These are phyloP conservation scores for Sphaerophoria rueppellii DNA, from an alignment of 2,888 invertebrate genomes.

Conservation along the genomic window DNA sequence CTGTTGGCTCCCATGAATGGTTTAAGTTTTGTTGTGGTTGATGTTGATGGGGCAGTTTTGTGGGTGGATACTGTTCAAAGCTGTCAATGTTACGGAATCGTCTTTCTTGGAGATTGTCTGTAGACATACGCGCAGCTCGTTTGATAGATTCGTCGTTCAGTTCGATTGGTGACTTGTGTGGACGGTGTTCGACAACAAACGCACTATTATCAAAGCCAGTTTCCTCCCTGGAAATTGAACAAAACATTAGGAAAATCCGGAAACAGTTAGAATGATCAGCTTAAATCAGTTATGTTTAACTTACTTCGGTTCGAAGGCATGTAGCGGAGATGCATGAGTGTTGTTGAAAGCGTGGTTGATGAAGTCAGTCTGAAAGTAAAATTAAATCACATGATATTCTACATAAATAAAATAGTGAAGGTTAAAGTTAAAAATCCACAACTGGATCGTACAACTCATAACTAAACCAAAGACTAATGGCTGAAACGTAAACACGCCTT, in stretches of 20 bases:
- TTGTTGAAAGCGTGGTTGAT: slow-evolving; percentile 42
- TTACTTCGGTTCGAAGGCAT: slow-evolving; percentile 77
- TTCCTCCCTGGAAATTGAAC: slow-evolving; percentile 77
- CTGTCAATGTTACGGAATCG: slow-evolving; percentile 80
- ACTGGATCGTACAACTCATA: no score
- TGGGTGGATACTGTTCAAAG: slow-evolving; percentile 79
- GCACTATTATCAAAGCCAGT: slow-evolving; percentile 67
- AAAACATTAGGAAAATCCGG: no score
- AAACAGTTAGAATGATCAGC: no score
- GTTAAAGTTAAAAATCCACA: no score
- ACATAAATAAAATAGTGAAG: no score
- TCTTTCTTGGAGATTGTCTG: slow-evolving; percentile 77
- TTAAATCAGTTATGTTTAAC: no score
- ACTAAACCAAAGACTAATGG: no score
- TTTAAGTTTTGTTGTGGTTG: slow-evolving; percentile 56
- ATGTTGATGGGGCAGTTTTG: slow-evolving; percentile 62
- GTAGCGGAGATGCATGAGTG: slow-evolving; percentile 75
- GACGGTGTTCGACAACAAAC: slow-evolving; percentile 76
- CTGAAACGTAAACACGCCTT: no score
- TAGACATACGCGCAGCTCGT: slow-evolving; percentile 80
- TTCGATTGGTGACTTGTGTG: slow-evolving; percentile 75
- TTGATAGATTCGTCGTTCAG: slow-evolving; percentile 79
- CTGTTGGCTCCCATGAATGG: slow-evolving; percentile 66
- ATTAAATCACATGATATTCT: background rate
- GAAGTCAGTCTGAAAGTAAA: slow-evolving; percentile 37